Base-by-base conservation (phyloP, 2,113 vertebrate species). In the Gymnorhina tibicen region DNA sequence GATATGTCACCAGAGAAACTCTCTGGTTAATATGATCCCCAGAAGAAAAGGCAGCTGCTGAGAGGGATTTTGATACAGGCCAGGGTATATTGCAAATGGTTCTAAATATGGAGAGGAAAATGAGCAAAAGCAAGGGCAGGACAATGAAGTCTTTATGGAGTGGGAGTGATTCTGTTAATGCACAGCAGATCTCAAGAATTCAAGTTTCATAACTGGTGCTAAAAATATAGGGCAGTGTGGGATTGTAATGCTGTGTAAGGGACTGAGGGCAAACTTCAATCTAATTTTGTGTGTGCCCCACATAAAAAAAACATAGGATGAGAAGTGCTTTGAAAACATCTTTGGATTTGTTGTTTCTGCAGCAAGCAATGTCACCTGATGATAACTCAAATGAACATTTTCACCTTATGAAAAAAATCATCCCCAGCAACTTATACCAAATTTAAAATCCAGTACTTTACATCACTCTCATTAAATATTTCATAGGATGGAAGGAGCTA, bases 371-470 rank as follows among this genome's bases (percentile, higher is more conserved):
- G 95, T 62, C 96, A 70, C 64, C 89, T 93, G 89, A 98, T 83
- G 95, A 50, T 98, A 98, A 98, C 97, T 98, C 92, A 97, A 96
- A 93, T 81, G 86, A 97, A 98, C 96, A 98, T 94, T 97, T 98
- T 73, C 27, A 96, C 84, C 96, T 97, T 97, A 97, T 92, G 84
- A 98, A 94, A 62, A 98, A 97, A 98, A 97, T 97, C 46, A 97
- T 97, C 95, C 80, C 87, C 56, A 96, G 93, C 88, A 98, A 86
- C 95, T 97, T 98, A 98, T 95, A 97, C 70, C 95, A 98, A 92
- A 89, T 73, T 96, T 98, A 98, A 98, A 98, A 97, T 93, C 87
- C 87, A 91, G 85, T 93, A 83, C 35, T 86, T 91, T 85, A 55
- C 49, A 91, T 79, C 76, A 88, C 16, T 86, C 85, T 87, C 47